Conservation (phyloP, 2,888 invertebrate genomes). For the Ethmia dodecea region DNA sequence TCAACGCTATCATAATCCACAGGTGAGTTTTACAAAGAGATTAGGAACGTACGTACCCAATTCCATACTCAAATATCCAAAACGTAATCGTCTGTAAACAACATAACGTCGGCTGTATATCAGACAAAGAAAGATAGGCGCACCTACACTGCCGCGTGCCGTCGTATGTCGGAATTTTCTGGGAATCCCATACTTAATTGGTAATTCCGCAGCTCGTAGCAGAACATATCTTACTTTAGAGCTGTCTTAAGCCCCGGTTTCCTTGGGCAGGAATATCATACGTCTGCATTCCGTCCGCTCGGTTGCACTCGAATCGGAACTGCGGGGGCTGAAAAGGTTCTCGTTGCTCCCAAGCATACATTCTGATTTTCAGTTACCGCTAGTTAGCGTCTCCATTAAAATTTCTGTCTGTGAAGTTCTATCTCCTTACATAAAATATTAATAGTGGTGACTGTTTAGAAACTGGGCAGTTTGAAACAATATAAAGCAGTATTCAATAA, state of each 20-base stretch:
- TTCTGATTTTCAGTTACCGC: not conserved
- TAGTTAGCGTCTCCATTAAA: too few relatives aligned
- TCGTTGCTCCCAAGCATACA: not conserved
- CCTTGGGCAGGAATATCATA: constrained; percentile 29
- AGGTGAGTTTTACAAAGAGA: too few relatives aligned
- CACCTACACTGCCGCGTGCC: not conserved
- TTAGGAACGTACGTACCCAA: too few relatives aligned
- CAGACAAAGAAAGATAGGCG: not conserved
- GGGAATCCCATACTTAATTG: constrained; percentile 26
- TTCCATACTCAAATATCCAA: not conserved
- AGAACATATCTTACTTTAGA: constrained; percentile 25
- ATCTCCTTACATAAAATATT: too few relatives aligned
- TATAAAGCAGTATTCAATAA: too few relatives aligned
- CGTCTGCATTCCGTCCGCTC: constrained; percentile 33
- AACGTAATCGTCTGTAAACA: constrained; percentile 1
- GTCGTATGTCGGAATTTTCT: constrained; percentile 1
- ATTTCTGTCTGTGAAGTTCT: too few relatives aligned
- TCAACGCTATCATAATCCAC: too few relatives aligned
- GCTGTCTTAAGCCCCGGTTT: constrained; percentile 28
- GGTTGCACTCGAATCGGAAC: constrained; percentile 31
- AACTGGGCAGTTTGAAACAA: too few relatives aligned
- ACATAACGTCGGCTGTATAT: not conserved
- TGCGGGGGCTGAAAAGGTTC: constrained; percentile 16
- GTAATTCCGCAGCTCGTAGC: constrained; percentile 25
- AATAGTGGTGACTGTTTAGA: too few relatives aligned